These are phyloP conservation scores for Allobates femoralis DNA, from an alignment of 2,797 vertebrate genomes.

Conservation along the genomic window DNA sequence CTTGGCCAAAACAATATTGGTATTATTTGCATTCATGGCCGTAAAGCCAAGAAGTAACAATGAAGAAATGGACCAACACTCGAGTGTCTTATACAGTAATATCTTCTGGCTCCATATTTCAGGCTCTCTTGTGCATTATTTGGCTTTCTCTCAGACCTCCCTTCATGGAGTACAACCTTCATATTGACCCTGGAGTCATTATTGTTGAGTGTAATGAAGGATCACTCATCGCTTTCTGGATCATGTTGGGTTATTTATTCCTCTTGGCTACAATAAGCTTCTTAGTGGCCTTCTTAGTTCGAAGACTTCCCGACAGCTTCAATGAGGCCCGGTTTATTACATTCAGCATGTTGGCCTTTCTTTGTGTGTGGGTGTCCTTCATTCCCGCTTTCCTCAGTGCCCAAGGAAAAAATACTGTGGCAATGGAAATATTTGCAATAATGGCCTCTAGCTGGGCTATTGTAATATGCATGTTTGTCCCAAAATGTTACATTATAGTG, in stretches of 20 bases:
- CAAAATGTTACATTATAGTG: slow-evolving; percentile 43
- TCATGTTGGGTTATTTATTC: slow-evolving; percentile 51
- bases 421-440: slow-evolving; percentile 28
- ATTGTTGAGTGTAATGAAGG: slow-evolving; percentile 46
- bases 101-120: not conserved
- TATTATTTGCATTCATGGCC: slow-evolving; percentile 42
- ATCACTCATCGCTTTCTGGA: slow-evolving; percentile 32
- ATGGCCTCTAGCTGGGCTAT: slow-evolving; percentile 22
- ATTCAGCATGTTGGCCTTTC: slow-evolving; percentile 53
- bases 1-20: slow-evolving; percentile 36
- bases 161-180: slow-evolving; percentile 1
- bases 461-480: slow-evolving; percentile 8
- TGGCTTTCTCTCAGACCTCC: slow-evolving; percentile 30
- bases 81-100: not conserved
- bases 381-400: slow-evolving; percentile 36
- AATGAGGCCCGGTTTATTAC: slow-evolving; percentile 61
- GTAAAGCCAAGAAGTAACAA: slow-evolving; percentile 19
- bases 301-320: slow-evolving; percentile 51
- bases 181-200: slow-evolving; percentile 5
- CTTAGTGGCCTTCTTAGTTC: slow-evolving; percentile 52
- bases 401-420: not conserved
- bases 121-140: slow-evolving; percentile 4
- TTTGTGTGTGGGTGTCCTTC: slow-evolving; percentile 35
- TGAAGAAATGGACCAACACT: slow-evolving; percentile 26
- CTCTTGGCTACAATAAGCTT: slow-evolving; percentile 54